Evolutionary conservation across 1,140 invertebrate species (phyloP), one percentile per base, ranked within the genome.

Genomic region (Drosophila chauvacae): DNA sequence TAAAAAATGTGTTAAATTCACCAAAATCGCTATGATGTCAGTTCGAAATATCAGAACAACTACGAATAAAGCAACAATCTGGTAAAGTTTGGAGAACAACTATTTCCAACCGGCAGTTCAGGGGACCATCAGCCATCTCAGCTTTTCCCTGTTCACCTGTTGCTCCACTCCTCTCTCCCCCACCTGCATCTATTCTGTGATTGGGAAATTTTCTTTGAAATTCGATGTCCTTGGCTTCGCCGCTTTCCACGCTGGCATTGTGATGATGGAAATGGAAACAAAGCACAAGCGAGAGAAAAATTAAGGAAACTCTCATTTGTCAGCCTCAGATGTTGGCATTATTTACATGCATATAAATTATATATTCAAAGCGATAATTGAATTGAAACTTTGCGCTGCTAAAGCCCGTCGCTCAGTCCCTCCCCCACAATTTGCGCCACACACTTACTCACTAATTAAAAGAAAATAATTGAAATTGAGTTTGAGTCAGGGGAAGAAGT

Each of bases 371-470:
- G 69, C 69, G 69, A 72, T 71, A 72, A 72, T 72, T 72, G 68
- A 72, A 72, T 51, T 41, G 69, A 70, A 72, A 50, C 44, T 33
- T 48, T 20, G 16, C 44, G 7, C 42, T 11, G 3, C 10, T 20
- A 20, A 20, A 18, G n/a, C 10, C n/a, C 1, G 23, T 35, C 4
- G 0, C 10, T 10, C 30, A 33, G 4, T 0, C 33, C 23, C 5
- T 41, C 37, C 42, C 11, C 1, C 2, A 9, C 33, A 53, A 33
- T 33, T 28, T 53, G 28, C 3, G 11, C 63, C 39, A 23, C 41
- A 26, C 51, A 35, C 41, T 58, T 45, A 26, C 39, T 18, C 58
- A 47, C 61, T 86, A 87, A 87, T 86, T 86, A 87, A 80, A 87
- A 72, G 75, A 59, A 87, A 82, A 82, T 75, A 81, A 77, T 60